Percentiles rank a stretch among this genome's conserved stretches.
phyloP scores from a whole-genome alignment of 2,113 vertebrate genomes.

The Clarias batrachus region DNA sequence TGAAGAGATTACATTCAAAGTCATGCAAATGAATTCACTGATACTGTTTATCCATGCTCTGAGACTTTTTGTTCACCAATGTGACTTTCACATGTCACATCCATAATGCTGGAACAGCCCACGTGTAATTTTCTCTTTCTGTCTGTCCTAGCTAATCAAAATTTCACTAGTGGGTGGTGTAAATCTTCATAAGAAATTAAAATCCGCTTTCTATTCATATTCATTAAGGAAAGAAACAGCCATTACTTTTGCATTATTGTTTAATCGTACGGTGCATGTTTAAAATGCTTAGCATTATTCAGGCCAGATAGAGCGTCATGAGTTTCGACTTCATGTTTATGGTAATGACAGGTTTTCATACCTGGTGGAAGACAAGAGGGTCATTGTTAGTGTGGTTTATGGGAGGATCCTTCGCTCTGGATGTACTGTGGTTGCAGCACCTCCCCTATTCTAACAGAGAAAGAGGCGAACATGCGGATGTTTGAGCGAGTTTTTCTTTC shows the following conservation, averaged over 20 bases:
- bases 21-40: too few species aligned
- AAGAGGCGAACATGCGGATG: conserved; percentile 52
- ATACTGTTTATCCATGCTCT: too few species aligned
- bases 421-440: conserved; percentile 60
- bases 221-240: neutral
- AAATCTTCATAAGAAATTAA: neutral
- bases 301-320: neutral
- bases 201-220: neutral
- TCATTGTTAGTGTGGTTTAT: conserved; percentile 61
- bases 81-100: too few species aligned
- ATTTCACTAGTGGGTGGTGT: neutral
- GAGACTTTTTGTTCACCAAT: too few species aligned
- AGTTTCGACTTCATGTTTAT: conserved; percentile 34
- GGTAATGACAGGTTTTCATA: conserved; percentile 51
- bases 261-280: neutral
- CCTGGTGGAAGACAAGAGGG: conserved; percentile 61
- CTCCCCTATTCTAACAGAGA: conserved; percentile 66
- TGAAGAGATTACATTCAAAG: too few species aligned
- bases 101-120: neutral
- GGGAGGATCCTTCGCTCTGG: conserved; percentile 64
- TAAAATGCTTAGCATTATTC: neutral
- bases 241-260: neutral
- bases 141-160: neutral
- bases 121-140: too few species aligned
- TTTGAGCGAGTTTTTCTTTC: conserved; percentile 32